A percentile compares a stretch with the other conserved stretches of the same genome.
Conservation (phyloP, 2,113 vertebrate species). For the Microtus montanus region DNA sequence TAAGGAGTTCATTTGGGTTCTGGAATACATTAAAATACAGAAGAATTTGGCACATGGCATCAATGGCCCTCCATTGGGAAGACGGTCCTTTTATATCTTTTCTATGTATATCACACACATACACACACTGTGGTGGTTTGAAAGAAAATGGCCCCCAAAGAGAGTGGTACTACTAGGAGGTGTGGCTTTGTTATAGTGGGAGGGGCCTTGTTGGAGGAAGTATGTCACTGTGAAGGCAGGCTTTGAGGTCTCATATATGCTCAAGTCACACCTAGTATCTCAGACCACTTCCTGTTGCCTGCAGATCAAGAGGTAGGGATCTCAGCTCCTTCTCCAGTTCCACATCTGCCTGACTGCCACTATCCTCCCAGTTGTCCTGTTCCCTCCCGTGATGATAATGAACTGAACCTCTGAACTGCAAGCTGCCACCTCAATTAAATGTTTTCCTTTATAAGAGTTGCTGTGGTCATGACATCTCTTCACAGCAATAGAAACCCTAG, state of each 20-base stretch:
- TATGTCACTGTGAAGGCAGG: neutral
- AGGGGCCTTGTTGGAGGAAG: neutral
- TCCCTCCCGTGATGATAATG: neutral
- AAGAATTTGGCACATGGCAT: neutral
- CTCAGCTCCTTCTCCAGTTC: neutral
- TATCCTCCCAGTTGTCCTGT: no score
- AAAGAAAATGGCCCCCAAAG: neutral
- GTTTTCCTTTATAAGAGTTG: neutral
- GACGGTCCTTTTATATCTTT: neutral
- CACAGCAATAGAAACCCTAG: no score
- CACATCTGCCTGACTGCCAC: neutral
- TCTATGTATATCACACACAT: neutral
- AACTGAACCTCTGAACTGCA: neutral
- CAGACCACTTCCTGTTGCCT: neutral
- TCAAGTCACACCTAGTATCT: neutral
- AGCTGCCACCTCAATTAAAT: neutral
- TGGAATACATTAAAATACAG: neutral
- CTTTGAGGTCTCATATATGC: neutral
- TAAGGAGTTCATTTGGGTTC: neutral
- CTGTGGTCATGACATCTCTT: neutral
- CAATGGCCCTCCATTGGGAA: slow-evolving; percentile 2
- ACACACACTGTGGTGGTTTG: neutral
- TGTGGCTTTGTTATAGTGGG: neutral
- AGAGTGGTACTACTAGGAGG: neutral
- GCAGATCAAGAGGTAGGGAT: neutral